These are phyloP conservation scores for Micoletzkya japonica DNA, from an alignment of 2,888 invertebrate species.

Conservation along the genomic window DNA sequence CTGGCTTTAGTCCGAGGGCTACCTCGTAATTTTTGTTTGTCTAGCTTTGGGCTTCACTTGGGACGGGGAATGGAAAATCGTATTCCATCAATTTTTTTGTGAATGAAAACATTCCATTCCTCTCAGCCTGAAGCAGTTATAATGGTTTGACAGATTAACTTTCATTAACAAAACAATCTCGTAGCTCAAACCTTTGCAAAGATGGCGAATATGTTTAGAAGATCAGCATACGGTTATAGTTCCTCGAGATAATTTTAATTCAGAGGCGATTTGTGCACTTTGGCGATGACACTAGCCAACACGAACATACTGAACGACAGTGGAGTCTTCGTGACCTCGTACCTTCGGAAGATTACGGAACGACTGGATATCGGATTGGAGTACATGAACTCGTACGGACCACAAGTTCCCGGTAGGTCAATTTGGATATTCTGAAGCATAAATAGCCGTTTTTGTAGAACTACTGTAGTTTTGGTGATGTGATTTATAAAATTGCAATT, in stretches of 20 bases:
- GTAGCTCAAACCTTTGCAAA: too few relatives aligned
- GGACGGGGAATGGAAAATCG: too few relatives aligned
- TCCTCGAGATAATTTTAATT: neutral
- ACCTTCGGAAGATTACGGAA: constrained; percentile 71
- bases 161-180: too few relatives aligned
- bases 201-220: too few relatives aligned
- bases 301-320: constrained; percentile 85
- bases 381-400: constrained; percentile 84
- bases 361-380: constrained; percentile 86
- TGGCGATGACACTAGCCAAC: constrained; percentile 86
- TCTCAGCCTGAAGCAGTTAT: too few relatives aligned
- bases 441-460: too few relatives aligned
- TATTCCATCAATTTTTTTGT: too few relatives aligned
- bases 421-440: constrained; percentile 1
- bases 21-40: too few relatives aligned
- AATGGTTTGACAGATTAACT: too few relatives aligned
- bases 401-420: constrained; percentile 76
- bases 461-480: neutral
- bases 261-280: constrained; percentile 82
- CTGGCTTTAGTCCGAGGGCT: neutral
- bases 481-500: neutral
- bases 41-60: too few relatives aligned
- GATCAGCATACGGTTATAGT: too few relatives aligned
- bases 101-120: too few relatives aligned
- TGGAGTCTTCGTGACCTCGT: constrained; percentile 73